A percentile compares a stretch with the other conserved stretches of the same genome.
These are phyloP conservation scores for Rambutsinella grinnellia DNA, from an alignment of 2,888 invertebrate species.

Conservation along the genomic window DNA sequence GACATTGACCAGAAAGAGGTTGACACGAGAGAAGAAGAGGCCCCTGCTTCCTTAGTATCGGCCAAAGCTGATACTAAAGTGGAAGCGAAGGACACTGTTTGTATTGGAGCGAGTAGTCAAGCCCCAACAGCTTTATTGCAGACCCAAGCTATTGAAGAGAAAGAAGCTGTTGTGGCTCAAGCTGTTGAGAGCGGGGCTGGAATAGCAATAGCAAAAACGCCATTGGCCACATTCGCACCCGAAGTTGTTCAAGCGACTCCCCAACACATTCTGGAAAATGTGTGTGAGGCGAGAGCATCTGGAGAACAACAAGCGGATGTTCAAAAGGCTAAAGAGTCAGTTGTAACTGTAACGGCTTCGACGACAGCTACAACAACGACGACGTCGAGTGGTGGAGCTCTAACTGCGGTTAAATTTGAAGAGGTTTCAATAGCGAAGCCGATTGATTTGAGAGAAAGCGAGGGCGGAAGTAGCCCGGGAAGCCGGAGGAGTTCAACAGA, in stretches of 20 bases:
- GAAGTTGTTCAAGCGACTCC: conserved; percentile 62
- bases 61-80: conserved; percentile 55
- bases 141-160: conserved; percentile 14
- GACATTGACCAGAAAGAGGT: conserved; percentile 39
- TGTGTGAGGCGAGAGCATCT: conserved; percentile 58
- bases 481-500: conserved; percentile 32
- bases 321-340: conserved; percentile 45
- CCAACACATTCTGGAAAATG: conserved; percentile 65
- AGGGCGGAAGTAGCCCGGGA: background rate
- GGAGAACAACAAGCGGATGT: conserved; percentile 39
- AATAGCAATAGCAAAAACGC: conserved; percentile 41
- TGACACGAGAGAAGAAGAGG: conserved; percentile 32
- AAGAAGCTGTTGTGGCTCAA: conserved; percentile 12
- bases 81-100: conserved; percentile 53
- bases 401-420: background rate
- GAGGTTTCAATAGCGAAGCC: conserved; percentile 4
- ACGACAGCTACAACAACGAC: conserved; percentile 15
- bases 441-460: background rate
- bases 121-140: conserved; percentile 42
- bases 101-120: conserved; percentile 42
- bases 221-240: conserved; percentile 57
- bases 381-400: background rate
- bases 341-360: conserved; percentile 30
- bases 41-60: conserved; percentile 32
- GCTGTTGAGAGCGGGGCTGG: conserved; percentile 18